Conservation (phyloP, 2,888 invertebrate species). For the Oligia latruncula region DNA sequence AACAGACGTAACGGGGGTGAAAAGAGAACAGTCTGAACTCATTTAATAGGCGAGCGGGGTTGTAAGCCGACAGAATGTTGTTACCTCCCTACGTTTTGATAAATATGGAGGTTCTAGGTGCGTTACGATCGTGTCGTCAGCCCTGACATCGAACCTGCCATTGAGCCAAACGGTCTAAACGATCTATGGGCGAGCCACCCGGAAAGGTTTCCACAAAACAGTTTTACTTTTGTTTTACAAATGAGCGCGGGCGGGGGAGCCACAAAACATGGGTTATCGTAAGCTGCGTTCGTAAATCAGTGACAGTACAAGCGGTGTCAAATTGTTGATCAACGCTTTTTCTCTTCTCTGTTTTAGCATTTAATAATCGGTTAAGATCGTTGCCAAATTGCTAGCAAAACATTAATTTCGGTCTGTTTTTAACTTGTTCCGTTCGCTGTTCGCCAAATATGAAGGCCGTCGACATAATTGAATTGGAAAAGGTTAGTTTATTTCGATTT, state of each 20-base stretch:
- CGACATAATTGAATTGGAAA: not conserved
- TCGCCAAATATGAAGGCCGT: constrained; percentile 18
- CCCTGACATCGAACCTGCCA: constrained; percentile 53
- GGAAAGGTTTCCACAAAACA: constrained; percentile 44
- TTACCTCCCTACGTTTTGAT: constrained; percentile 41
- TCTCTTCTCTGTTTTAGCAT: not conserved
- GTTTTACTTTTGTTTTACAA: constrained; percentile 54
- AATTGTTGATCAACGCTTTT: constrained; percentile 21
- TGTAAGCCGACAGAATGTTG: constrained; percentile 27
- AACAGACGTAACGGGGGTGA: constrained; percentile 18
- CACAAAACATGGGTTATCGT: constrained; percentile 36
- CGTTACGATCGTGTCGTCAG: constrained; percentile 35
- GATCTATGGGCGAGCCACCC: constrained; percentile 38
- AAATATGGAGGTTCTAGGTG: constrained; percentile 51
- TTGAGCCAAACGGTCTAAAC: constrained; percentile 43
- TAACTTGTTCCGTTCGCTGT: not conserved
- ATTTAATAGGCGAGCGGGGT: constrained; percentile 38
- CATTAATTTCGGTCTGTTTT: not conserved
- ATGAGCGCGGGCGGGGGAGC: constrained; percentile 28
- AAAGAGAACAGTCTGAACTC: constrained; percentile 32
- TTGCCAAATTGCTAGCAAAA: constrained; percentile 18
- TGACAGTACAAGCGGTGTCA: constrained; percentile 27
- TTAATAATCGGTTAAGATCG: not conserved
- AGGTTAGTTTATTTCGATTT: constrained; percentile 13
- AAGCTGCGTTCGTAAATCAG: constrained; percentile 33